Evolutionary conservation across 2,113 vertebrate species (phyloP), one percentile per base, ranked within the genome.

Genomic region (Sinosuthora webbiana): DNA sequence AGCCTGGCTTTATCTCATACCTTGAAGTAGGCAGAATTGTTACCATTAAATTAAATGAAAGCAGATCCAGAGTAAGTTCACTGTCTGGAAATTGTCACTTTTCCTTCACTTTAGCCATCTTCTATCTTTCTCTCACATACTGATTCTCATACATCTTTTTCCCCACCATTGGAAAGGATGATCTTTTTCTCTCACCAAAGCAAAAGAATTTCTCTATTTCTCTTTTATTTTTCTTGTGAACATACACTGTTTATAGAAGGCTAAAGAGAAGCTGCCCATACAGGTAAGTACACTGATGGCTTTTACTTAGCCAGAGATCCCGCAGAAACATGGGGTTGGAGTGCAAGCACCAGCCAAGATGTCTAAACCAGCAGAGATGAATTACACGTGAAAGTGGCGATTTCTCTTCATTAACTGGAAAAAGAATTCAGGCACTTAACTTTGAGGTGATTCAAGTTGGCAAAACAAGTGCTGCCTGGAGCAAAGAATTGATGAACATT

Each of bases 341-440:
- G 21, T 31, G 19, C 50, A 83, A 83, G 24, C 2, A 9, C 21
- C 27, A 95, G 52, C 14, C 4, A 8, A 47, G n/a, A 64, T 39
- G n/a, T 55, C 59, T 83, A 87, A 84, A 59, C 25, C 50, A 80
- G 50, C 19, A 89, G 56, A 88, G 83, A 94, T 59, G 28, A 94
- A 92, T 86, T 64, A 77, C 71, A 24, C 11, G 6, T 42, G 35
- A 87, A 90, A 35, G 71, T 47, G 47, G 47, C 0, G 0, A 90
- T 90, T 92, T 90, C 79, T 86, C 71, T 83, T 93, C 64, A 60
- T 83, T 90, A 92, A 80, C 83, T 88, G 42, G 37, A 62, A 57
- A 77, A 37, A 39, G 14, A 92, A 53, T 35, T 81, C 47, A 74
- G 59, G 50, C 50, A 83, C 44, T 88, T 90, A 69, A 63, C 63